Base-by-base conservation (phyloP, 92 coral and sea anemone species). In the Porites divaricata region DNA sequence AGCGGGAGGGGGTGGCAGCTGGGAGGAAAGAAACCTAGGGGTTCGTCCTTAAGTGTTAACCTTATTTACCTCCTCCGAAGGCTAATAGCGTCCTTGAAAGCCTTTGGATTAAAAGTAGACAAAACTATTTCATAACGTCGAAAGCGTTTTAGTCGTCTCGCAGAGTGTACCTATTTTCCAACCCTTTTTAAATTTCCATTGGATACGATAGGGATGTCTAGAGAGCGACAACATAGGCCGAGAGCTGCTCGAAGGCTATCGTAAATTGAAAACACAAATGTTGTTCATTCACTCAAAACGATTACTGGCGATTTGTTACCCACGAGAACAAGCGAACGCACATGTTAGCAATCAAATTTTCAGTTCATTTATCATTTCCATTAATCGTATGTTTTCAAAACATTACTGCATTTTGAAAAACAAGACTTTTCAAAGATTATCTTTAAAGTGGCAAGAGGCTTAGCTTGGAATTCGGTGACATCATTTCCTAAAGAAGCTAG, bases 331-430 rank as follows among this genome's bases (percentile, higher is more conserved):
- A 62, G 15, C 48, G 14, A 64, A 24, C 62, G 66, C 61, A 64
- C 19, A 52, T 24, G 63, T 8, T 8, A 64, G 63, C 73, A 24
- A 78, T 78, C 16, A 78, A 65, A 16, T 79, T 66, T 51, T 66
- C 24, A 24, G 74, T 52, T 13, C 84, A 67, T 79, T 77, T 66
- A 79, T 50, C 63, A 67, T 67, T 75, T 68, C 48, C 23, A 61
- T 77, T 62, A 77, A 77, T 35, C 45, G 61, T 77, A 1, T 48
- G 70, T 77, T 77, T 77, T 77, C 81, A 77, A 77, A 77, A 77
- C 81, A 77, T 63, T 10, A 51, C 57, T 41, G 66, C 62, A 70
- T 77, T 77, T 77, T 62, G 58, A 77, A 64, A 78, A 78, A 65
- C 35, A 78, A 64, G 63, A 67, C 51, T 52, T 25, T 6, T 6